Conservation (phyloP, 2,888 invertebrate genomes). For the Zootermopsis nevadensis region DNA sequence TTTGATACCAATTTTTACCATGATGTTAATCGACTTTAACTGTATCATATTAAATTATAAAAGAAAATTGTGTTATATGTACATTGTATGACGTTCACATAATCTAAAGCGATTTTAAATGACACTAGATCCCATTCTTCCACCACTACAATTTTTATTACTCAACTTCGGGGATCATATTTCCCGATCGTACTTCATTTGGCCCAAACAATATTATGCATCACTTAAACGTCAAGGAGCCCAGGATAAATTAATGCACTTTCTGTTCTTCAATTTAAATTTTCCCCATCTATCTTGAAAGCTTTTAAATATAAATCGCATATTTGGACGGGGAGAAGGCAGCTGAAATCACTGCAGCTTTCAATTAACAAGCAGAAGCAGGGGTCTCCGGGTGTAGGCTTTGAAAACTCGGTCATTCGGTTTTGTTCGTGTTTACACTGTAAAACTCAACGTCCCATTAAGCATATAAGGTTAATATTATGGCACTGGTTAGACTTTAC, state of each 20-base stretch:
- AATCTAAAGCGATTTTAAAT: neutral
- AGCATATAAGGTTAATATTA: too few species aligned
- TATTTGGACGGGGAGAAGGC: neutral
- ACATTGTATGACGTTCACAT: neutral
- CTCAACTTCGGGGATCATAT: too few species aligned
- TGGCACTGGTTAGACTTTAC: too few species aligned
- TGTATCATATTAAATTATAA: neutral
- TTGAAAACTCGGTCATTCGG: too few species aligned
- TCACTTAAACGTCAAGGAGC: neutral
- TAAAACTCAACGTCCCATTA: too few species aligned
- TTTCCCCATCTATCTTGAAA: neutral
- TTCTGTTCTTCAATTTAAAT: neutral
- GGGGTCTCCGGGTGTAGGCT: too few species aligned
- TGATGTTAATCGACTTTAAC: neutral
- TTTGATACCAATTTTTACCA: neutral
- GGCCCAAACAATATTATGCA: neutral
- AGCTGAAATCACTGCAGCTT: neutral
- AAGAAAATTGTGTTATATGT: neutral
- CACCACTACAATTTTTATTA: neutral
- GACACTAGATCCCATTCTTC: neutral
- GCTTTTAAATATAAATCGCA: neutral
- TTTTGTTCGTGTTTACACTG: too few species aligned
- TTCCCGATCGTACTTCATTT: neutral
- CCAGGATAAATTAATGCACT: neutral
- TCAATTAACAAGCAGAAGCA: neutral